phyloP scores from a whole-genome alignment of 2,888 invertebrate species.

The Cantharis rufa region DNA sequence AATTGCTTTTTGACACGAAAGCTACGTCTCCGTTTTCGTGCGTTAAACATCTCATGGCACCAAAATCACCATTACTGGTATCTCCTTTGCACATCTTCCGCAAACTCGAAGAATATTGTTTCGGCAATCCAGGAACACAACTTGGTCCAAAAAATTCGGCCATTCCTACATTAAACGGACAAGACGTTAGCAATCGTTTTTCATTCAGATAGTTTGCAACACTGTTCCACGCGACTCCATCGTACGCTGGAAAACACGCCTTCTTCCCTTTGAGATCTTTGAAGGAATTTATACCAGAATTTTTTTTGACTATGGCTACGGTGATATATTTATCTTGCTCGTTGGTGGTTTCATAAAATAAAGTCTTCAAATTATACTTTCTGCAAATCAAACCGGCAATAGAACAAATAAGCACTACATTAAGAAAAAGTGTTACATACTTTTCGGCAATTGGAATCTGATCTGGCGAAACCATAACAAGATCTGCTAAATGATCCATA shows the following conservation, averaged over 20 bases:
- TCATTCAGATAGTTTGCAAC: slow-evolving; percentile 57
- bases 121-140: slow-evolving; percentile 61
- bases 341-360: slow-evolving; percentile 66
- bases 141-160: slow-evolving; percentile 69
- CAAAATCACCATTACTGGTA: slow-evolving; percentile 60
- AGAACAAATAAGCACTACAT: slow-evolving; percentile 48
- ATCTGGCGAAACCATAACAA: slow-evolving; percentile 73
- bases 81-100: slow-evolving; percentile 47
- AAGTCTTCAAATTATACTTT: slow-evolving; percentile 60
- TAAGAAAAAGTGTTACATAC: slow-evolving; percentile 55
- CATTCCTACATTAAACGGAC: slow-evolving; percentile 54
- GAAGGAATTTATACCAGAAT: slow-evolving; percentile 62
- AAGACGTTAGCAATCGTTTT: slow-evolving; percentile 48
- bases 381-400: slow-evolving; percentile 53
- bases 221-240: slow-evolving; percentile 72
- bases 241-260: slow-evolving; percentile 81
- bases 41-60: slow-evolving; percentile 69
- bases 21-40: slow-evolving; percentile 77
- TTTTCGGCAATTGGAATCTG: slow-evolving; percentile 70
- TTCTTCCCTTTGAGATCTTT: slow-evolving; percentile 70
- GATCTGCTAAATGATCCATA: slow-evolving; percentile 66
- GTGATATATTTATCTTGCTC: slow-evolving; percentile 66
- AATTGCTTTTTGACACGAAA: slow-evolving; percentile 61
- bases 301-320: slow-evolving; percentile 66
- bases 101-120: slow-evolving; percentile 41